phyloP scores from a whole-genome alignment of 2,113 vertebrate species.

The Sylvia atricapilla region DNA sequence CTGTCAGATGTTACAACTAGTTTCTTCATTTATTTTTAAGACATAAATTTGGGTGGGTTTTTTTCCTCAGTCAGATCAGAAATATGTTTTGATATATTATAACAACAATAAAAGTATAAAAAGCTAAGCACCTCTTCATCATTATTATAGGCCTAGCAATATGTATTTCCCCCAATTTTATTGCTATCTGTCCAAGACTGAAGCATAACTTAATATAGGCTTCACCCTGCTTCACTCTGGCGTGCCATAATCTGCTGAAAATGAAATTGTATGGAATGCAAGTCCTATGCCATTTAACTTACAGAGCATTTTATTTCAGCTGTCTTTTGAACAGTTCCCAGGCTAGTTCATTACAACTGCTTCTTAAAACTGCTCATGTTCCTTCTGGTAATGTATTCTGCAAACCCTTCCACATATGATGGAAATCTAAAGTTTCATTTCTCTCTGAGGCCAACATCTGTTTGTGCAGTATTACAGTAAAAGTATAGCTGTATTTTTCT shows the following conservation, averaged over 20 bases:
- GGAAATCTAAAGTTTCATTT: conserved; percentile 57
- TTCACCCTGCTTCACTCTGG: neutral
- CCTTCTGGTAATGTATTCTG: conserved; percentile 45
- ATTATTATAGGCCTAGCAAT: neutral
- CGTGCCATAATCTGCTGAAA: neutral
- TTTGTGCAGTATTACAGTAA: conserved; percentile 20
- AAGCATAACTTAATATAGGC: neutral
- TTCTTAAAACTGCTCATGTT: conserved; percentile 19
- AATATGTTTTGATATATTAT: neutral
- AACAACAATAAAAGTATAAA: neutral
- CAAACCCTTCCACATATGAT: neutral
- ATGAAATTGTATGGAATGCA: neutral
- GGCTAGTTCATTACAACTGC: conserved; percentile 40
- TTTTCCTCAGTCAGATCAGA: neutral
- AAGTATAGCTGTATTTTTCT: neutral
- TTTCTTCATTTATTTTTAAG: neutral
- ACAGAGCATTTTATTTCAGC: conserved; percentile 46
- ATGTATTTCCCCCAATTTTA: neutral
- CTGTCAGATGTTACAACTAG: neutral
- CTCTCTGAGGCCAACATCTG: conserved; percentile 48
- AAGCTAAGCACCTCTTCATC: neutral
- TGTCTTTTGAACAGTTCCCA: conserved; percentile 60
- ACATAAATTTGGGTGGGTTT: neutral
- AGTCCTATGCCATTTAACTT: conserved; percentile 31
- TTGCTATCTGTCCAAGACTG: neutral